Conservation (phyloP, 2,797 vertebrate species). For the Aldrovandia affinis region DNA sequence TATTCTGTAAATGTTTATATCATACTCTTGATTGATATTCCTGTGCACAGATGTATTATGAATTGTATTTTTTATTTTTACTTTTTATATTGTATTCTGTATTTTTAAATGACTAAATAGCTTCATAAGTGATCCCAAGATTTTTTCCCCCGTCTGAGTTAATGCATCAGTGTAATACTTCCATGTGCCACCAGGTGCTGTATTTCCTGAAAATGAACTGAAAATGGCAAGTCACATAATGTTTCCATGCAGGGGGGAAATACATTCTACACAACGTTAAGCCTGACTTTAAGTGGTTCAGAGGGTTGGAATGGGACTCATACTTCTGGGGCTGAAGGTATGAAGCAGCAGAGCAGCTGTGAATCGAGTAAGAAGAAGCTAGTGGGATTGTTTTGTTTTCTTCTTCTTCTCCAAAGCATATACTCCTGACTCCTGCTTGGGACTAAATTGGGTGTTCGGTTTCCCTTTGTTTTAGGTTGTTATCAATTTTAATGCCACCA, state of each 20-base stretch:
- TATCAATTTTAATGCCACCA: neutral
- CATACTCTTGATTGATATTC: slow-evolving; percentile 15
- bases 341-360: neutral
- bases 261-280: neutral
- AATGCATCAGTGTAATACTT: slow-evolving; percentile 3
- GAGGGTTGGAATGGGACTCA: neutral
- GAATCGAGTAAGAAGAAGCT: neutral
- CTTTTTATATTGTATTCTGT: slow-evolving; percentile 16
- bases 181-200: slow-evolving; percentile 16
- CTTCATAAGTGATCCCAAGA: neutral
- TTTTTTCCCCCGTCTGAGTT: neutral
- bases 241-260: slow-evolving; percentile 8
- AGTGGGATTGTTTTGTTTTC: neutral
- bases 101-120: neutral
- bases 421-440: neutral
- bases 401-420: neutral
- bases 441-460: neutral
- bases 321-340: neutral
- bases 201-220: neutral
- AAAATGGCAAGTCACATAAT: neutral
- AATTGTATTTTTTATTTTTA: neutral
- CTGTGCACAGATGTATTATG: neutral
- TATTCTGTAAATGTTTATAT: slow-evolving; percentile 20
- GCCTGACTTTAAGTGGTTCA: neutral
- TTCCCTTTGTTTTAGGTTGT: neutral